These are phyloP conservation scores for Macropus fuliginosus DNA, from an alignment of 2,797 vertebrate genomes.

Conservation along the genomic window DNA sequence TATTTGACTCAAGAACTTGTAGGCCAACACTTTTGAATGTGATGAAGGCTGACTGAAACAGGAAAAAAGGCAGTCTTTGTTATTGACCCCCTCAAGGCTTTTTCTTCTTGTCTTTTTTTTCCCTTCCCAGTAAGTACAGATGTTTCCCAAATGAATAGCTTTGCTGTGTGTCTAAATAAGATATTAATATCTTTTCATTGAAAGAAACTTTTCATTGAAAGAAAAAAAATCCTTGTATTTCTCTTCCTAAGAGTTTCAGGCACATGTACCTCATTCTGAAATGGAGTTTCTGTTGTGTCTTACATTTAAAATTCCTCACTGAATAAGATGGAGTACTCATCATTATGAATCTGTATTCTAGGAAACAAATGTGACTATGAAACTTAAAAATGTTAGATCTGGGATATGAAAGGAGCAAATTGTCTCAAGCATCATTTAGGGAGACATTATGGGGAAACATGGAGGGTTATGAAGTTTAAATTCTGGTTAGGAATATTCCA, in stretches of 20 bases:
- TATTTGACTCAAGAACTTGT: slow-evolving; percentile 48
- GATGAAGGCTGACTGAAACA: slow-evolving; percentile 58
- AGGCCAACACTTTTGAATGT: slow-evolving; percentile 60
- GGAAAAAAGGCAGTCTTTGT: slow-evolving; percentile 67
- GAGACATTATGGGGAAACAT: background rate
- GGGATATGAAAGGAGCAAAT: background rate
- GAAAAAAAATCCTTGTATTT: slow-evolving; percentile 59
- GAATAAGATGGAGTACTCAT: slow-evolving; percentile 57
- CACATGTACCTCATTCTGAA: slow-evolving; percentile 52
- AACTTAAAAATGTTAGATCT: background rate
- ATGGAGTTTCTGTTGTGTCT: slow-evolving; percentile 48
- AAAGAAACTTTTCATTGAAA: slow-evolving; percentile 65
- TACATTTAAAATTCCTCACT: slow-evolving; percentile 65
- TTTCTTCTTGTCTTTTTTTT: slow-evolving; percentile 66
- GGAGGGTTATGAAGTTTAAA: background rate
- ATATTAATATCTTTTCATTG: slow-evolving; percentile 73
- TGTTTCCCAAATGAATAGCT: slow-evolving; percentile 77
- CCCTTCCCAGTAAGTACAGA: slow-evolving; percentile 67
- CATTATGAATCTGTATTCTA: slow-evolving; percentile 68
- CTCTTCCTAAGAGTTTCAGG: slow-evolving; percentile 59
- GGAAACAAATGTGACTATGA: background rate
- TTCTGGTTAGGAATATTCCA: background rate
- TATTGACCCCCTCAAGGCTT: slow-evolving; percentile 52
- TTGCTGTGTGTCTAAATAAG: slow-evolving; percentile 64
- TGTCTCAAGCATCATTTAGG: background rate